A percentile compares a stretch with the other conserved stretches of the same genome.
phyloP scores from a whole-genome alignment of 2,888 invertebrate genomes.

The Alloplasta piceator region DNA sequence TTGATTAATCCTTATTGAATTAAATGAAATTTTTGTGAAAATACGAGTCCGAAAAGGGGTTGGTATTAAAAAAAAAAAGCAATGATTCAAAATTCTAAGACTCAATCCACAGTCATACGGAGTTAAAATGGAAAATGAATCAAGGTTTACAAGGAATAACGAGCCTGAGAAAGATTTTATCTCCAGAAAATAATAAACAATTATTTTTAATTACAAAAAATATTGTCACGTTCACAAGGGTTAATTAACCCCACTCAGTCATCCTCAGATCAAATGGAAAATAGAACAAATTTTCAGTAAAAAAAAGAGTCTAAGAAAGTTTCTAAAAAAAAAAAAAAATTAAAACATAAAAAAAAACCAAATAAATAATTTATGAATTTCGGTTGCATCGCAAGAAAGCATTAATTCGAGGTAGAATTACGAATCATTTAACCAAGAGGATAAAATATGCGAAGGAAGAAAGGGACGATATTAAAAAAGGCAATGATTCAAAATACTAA shows the following conservation, averaged over 20 bases:
- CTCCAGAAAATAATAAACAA: not conserved
- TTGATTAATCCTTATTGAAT: no score
- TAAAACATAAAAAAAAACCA: no score
- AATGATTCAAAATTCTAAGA: no score
- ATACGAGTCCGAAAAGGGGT: no score
- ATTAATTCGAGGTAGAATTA: not conserved
- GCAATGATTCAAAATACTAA: no score
- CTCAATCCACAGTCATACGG: not conserved
- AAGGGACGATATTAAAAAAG: no score
- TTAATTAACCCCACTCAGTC: no score
- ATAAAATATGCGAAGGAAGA: no score
- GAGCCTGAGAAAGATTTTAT: not conserved
- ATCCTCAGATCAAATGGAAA: no score
- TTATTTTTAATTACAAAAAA: not conserved
- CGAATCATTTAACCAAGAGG: no score
- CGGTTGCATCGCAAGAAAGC: not conserved
- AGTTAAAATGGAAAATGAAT: not conserved
- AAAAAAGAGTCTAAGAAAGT: not conserved
- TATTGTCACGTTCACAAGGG: not conserved
- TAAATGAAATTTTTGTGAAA: no score
- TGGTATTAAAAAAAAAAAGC: no score
- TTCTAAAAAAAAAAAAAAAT: not conserved
- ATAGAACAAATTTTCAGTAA: not conserved
- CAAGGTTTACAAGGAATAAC: not conserved
- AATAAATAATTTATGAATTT: constrained; percentile 3